phyloP scores from a whole-genome alignment of 1,140 invertebrate genomes.

The Ephestia elutella region DNA sequence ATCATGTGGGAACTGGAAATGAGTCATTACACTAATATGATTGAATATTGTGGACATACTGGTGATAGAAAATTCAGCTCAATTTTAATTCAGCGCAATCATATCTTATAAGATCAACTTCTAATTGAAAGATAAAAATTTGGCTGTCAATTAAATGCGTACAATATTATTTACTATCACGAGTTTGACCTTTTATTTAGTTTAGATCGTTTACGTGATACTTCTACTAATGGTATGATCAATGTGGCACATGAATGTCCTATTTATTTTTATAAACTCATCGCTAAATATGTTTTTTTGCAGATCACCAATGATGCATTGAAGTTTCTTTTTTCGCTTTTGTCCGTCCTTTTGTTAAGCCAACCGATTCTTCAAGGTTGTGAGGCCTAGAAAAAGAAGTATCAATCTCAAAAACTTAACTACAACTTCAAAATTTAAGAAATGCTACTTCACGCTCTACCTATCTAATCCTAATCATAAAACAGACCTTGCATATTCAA shows the following conservation, averaged over 20 bases:
- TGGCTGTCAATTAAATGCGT: too few species aligned
- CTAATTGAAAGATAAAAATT: too few species aligned
- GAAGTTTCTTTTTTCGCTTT: conserved; percentile 28
- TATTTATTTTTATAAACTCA: conserved; percentile 1
- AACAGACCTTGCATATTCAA: conserved; percentile 4
- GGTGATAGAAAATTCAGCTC: too few species aligned
- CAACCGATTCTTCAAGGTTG: conserved; percentile 30
- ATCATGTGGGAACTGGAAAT: not conserved
- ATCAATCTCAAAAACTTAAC: conserved; percentile 19
- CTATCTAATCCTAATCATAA: not conserved
- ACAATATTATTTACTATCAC: too few species aligned
- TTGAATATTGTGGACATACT: not conserved
- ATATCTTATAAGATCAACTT: too few species aligned
- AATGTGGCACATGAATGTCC: not conserved
- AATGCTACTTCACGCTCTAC: too few species aligned
- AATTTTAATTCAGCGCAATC: too few species aligned
- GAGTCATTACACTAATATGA: not conserved
- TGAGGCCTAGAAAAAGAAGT: conserved; percentile 28
- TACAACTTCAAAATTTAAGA: not conserved
- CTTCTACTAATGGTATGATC: not conserved
- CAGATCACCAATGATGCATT: conserved; percentile 23
- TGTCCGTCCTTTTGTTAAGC: conserved; percentile 34
- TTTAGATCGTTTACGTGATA: too few species aligned
- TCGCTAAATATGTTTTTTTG: conserved; percentile 13
- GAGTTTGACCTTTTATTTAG: too few species aligned